phyloP scores from a whole-genome alignment of 2,797 vertebrate species.

The Fistularia commersonii region DNA sequence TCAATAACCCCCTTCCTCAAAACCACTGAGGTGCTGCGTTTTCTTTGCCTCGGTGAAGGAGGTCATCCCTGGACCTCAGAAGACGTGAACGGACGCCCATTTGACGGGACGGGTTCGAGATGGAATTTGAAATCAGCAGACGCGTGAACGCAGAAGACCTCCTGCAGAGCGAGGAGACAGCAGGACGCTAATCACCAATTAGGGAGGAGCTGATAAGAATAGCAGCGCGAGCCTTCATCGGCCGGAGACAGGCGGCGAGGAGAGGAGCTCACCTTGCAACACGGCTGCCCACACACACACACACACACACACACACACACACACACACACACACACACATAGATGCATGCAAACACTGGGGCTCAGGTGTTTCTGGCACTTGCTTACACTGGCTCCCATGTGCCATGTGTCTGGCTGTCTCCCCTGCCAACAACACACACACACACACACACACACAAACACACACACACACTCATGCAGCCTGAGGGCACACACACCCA shows the following conservation, averaged over 20 bases:
- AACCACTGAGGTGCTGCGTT: too few species aligned
- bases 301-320: constrained; percentile 2
- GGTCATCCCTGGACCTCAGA: too few species aligned
- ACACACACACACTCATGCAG: constrained; percentile 23
- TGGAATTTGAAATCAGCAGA: constrained; percentile 4
- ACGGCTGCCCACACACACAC: constrained; percentile 34
- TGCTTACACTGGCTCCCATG: constrained; percentile 54
- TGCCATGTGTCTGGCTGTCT: constrained; percentile 50
- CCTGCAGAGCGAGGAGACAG: constrained; percentile 16
- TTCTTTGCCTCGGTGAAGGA: too few species aligned
- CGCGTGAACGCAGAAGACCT: constrained; percentile 11
- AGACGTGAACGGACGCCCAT: too few species aligned
- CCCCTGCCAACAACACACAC: constrained; percentile 49
- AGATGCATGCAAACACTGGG: constrained; percentile 25
- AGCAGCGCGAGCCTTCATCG: constrained; percentile 38
- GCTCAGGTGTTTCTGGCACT: constrained; percentile 64
- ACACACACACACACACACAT: too few species aligned
- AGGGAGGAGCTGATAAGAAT: constrained; percentile 41
- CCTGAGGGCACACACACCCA: constrained; percentile 23
- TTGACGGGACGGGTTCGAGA: too few species aligned
- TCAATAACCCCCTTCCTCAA: too few species aligned
- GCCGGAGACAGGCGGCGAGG: constrained; percentile 47
- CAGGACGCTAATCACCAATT: constrained; percentile 48
- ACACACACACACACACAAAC: constrained; percentile 12
- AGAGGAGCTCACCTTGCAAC: constrained; percentile 48